phyloP scores from a whole-genome alignment of 2,113 vertebrate species.

The Pseudorectes ferrugineus region DNA sequence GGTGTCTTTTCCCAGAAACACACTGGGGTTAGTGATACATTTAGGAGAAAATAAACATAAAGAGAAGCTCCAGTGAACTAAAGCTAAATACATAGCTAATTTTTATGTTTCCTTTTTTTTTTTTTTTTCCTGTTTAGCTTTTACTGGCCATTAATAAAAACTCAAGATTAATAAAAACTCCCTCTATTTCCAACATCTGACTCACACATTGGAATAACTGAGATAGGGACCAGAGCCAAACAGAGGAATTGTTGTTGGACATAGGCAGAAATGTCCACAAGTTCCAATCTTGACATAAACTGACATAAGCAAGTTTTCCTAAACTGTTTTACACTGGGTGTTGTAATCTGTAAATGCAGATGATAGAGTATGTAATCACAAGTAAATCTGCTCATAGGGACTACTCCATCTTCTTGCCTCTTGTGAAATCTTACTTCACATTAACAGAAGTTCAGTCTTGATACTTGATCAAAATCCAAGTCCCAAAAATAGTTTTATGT shows the following conservation, averaged over 20 bases:
- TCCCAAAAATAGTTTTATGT: neutral
- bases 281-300: neutral
- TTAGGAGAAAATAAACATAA: neutral
- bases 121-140: neutral
- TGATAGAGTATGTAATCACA: neutral
- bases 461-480: neutral
- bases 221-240: neutral
- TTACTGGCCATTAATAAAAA: neutral
- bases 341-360: neutral
- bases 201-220: neutral
- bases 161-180: neutral
- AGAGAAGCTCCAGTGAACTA: neutral
- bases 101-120: neutral
- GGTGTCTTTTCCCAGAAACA: neutral
- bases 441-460: neutral
- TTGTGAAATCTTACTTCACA: neutral
- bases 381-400: neutral
- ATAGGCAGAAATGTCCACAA: neutral
- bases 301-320: neutral
- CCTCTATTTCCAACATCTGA: neutral
- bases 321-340: neutral
- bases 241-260: neutral
- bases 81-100: neutral
- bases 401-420: neutral
- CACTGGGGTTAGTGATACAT: neutral